Evolutionary conservation across 2,797 vertebrate genomes (phyloP).

Genomic region (Euphonia xanthogaster): DNA sequence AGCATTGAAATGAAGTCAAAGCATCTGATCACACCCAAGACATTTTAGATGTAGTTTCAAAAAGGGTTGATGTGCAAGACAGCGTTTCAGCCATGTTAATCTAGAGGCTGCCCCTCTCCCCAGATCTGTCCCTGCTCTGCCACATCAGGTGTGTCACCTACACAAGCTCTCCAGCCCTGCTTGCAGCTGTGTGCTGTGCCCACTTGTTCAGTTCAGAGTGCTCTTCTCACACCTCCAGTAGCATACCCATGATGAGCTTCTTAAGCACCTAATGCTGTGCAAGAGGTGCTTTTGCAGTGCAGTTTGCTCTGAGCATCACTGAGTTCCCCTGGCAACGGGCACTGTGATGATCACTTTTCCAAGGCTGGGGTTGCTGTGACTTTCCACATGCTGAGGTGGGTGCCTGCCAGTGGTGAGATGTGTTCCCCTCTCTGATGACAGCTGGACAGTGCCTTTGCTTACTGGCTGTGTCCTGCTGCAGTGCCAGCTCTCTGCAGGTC

Average conservation of each 20-base stretch:
- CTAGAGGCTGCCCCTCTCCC: background rate
- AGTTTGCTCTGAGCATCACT: background rate
- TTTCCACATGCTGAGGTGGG: background rate
- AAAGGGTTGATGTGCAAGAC: background rate
- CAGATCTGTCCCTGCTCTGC: background rate
- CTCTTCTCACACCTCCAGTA: background rate
- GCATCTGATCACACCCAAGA: background rate
- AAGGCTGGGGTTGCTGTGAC: background rate
- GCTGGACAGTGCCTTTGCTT: background rate
- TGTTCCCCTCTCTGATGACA: background rate
- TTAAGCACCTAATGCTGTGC: background rate
- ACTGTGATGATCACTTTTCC: background rate
- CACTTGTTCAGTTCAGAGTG: background rate
- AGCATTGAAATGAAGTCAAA: background rate
- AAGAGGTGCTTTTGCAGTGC: background rate
- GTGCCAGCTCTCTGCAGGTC: background rate
- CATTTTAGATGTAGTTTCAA: background rate
- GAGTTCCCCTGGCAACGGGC: background rate
- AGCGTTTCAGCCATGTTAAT: background rate
- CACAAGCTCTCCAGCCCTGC: background rate
- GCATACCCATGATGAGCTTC: background rate
- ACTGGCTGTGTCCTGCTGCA: background rate
- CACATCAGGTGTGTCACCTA: background rate
- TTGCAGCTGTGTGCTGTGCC: background rate
- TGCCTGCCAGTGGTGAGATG: background rate